A percentile compares a stretch with the other conserved stretches of the same genome.
Conservation (phyloP, 2,888 invertebrate genomes). For the Herminia tarsipennalis region DNA sequence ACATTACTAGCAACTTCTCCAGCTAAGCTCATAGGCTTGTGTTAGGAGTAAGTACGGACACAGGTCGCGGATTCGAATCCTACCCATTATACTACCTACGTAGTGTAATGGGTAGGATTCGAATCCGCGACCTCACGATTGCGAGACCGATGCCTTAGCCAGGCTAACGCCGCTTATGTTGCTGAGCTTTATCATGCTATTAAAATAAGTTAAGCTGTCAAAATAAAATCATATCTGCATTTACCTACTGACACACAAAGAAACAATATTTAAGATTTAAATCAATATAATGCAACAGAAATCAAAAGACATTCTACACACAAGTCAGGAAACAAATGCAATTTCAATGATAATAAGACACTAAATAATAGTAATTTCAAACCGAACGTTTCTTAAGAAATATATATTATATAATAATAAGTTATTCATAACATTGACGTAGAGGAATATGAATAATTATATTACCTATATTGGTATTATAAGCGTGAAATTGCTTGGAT, state of each 20-base stretch:
- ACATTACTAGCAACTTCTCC: too few species aligned
- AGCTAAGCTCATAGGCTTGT: too few species aligned
- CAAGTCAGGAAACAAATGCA: constrained; percentile 41
- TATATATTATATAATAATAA: constrained; percentile 39
- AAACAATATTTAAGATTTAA: constrained; percentile 17
- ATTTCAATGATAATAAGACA: constrained; percentile 49
- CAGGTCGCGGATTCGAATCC: too few species aligned
- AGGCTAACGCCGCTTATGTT: too few species aligned
- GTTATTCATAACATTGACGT: constrained; percentile 35
- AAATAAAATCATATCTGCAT: too few species aligned
- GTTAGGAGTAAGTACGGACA: too few species aligned
- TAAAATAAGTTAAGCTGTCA: too few species aligned
- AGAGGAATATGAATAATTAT: constrained; percentile 32
- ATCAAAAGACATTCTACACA: constrained; percentile 29
- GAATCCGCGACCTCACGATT: too few species aligned
- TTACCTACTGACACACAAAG: constrained; percentile 11
- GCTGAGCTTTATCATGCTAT: too few species aligned
- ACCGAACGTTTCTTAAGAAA: constrained; percentile 45
- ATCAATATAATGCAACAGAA: constrained; percentile 18
- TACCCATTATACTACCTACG: too few species aligned
- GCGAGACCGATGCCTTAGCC: too few species aligned
- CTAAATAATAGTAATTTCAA: constrained; percentile 51
- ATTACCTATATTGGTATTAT: constrained; percentile 32
- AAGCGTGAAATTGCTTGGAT: constrained; percentile 22
- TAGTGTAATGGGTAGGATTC: too few species aligned